A percentile compares a stretch with the other conserved stretches of the same genome.
phyloP scores from a whole-genome alignment of 2,888 invertebrate genomes.

The Heliconius sara region DNA sequence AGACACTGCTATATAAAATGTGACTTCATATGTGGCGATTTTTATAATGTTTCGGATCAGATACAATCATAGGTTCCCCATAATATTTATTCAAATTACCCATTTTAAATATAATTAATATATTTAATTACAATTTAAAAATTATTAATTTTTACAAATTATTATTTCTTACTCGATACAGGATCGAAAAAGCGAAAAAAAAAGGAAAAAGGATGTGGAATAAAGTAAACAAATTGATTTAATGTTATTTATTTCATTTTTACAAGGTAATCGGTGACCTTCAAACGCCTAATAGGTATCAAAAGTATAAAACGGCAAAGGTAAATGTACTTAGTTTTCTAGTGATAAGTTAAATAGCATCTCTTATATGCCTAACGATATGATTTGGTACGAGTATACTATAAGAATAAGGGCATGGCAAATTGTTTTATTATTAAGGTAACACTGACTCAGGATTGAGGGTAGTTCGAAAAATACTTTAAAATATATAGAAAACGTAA shows the following conservation, averaged over 20 bases:
- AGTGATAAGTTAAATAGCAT: constrained; percentile 77
- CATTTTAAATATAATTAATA: too few species aligned
- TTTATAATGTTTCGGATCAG: too few species aligned
- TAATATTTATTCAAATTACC: too few species aligned
- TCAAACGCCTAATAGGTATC: constrained; percentile 79
- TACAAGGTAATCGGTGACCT: constrained; percentile 83
- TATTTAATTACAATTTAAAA: too few species aligned
- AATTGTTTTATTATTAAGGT: constrained; percentile 57
- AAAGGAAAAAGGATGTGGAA: not conserved
- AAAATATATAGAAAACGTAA: not conserved
- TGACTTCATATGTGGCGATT: too few species aligned
- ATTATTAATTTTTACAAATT: too few species aligned
- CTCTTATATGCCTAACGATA: constrained; percentile 62
- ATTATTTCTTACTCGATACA: too few species aligned
- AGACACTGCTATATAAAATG: too few species aligned
- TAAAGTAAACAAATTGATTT: constrained; percentile 57
- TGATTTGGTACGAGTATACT: constrained; percentile 70
- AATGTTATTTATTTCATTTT: constrained; percentile 81
- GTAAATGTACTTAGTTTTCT: constrained; percentile 69
- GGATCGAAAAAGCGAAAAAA: not conserved
- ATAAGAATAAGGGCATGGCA: constrained; percentile 53
- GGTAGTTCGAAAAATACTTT: not conserved
- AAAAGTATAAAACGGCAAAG: constrained; percentile 80
- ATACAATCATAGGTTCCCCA: too few species aligned
- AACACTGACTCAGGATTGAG: constrained; percentile 56